Conservation (phyloP, 2,113 vertebrate genomes). For the Varanus komodoensis region DNA sequence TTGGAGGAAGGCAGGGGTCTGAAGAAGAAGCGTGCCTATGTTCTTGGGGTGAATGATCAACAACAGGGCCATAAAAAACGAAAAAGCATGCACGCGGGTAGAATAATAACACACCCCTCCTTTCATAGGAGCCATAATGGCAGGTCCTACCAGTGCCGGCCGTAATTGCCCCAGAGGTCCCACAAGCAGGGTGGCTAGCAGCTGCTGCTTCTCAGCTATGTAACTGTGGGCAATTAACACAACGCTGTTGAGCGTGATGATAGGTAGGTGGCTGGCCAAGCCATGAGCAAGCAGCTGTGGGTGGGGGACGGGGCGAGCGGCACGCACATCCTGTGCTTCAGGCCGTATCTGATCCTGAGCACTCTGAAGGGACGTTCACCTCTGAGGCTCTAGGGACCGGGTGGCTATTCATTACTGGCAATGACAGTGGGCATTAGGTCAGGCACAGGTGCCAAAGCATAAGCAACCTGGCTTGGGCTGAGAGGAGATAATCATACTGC, state of each 20-base stretch:
- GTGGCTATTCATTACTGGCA: not conserved
- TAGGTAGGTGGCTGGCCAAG: not conserved
- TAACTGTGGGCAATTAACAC: not conserved
- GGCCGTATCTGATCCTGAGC: not conserved
- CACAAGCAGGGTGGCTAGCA: not conserved
- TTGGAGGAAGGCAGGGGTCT: too few species aligned
- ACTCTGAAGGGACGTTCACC: not conserved
- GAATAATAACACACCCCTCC: too few species aligned
- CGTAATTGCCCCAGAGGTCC: too few species aligned
- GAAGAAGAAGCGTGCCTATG: too few species aligned
- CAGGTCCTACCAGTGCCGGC: not conserved
- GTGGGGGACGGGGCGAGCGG: too few species aligned
- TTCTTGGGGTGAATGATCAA: not conserved
- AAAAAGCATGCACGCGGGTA: too few species aligned
- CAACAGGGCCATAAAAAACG: not conserved
- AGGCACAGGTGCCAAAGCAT: not conserved
- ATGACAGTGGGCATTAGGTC: not conserved
- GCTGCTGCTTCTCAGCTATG: not conserved
- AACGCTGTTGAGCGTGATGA: not conserved
- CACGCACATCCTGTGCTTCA: not conserved
- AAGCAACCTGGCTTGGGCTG: not conserved
- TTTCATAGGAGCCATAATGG: not conserved
- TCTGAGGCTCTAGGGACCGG: not conserved
- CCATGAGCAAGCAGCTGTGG: not conserved
- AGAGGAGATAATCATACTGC: not conserved